Base-by-base conservation (phyloP, 1,140 invertebrate species). In the Mercenaria mercenaria region DNA sequence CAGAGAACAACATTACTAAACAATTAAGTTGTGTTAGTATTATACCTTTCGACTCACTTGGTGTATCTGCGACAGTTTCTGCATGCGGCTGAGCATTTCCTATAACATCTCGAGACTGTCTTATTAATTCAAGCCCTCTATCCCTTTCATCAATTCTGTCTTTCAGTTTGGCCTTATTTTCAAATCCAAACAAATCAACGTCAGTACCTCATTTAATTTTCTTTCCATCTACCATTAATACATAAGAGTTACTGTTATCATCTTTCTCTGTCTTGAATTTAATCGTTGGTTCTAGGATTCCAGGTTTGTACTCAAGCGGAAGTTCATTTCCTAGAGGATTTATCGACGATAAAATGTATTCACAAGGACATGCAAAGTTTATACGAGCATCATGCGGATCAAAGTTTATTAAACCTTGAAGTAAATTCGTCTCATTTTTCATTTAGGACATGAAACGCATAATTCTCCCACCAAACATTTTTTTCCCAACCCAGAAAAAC, bases 401-500 rank as follows among this genome's bases (percentile, higher is more conserved):
- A 20, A 69, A 32, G 13, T 69, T 32, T 13, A 15, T 15, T 29
- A n/a, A 4, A 10, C 59, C 39, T 47, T 26, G 39, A 50, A 67
- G 1, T 10, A 37, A 20, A 13, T 26, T 8, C 15, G 56, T 59
- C 41, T 41, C 52, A 67, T 83, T 61, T 83, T 64, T 50, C 15
- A 43, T 18, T 4, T 64, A 61, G 26, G 61, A 61, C 64, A 72
- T 72, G 50, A 72, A 84, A 6, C 82, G 59, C n/a, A 84, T 20
- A 72, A 84, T 72, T 23, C 61, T 15, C 4, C 41, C 82, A 50
- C 64, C 82, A 72, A 84, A 84, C 23, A 77, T 10, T 18, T 43
- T 37, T 26, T 77, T 77, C 1, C 74, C 74, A 10, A 77, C 4
- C 74, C 74, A 77, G n/a, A 77, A 77, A n/a, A 77, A 77, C 74